phyloP scores from a whole-genome alignment of 2,113 vertebrate genomes.

The Tonatia bakeri region DNA sequence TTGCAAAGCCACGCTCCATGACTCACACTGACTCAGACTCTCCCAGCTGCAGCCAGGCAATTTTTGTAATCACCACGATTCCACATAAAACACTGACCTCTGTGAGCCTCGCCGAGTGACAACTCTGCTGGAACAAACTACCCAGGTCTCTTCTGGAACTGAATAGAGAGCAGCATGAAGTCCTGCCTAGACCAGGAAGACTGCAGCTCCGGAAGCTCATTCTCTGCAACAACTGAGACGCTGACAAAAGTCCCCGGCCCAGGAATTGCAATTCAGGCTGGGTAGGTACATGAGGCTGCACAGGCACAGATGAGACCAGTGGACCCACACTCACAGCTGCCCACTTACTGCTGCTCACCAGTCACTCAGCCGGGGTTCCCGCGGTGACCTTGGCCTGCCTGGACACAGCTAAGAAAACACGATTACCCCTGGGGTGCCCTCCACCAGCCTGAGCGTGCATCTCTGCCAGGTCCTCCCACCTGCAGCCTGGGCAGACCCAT shows the following conservation, averaged over 20 bases:
- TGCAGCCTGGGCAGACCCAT: not conserved
- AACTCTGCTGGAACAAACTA: not conserved
- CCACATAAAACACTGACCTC: not conserved
- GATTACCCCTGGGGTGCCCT: not conserved
- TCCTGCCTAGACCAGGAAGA: not conserved
- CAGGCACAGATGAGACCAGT: not conserved
- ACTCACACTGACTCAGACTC: not conserved
- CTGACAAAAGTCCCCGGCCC: not conserved
- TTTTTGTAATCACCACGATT: not conserved
- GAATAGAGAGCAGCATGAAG: not conserved
- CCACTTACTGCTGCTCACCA: not conserved
- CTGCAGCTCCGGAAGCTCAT: not conserved
- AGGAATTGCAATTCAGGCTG: not conserved
- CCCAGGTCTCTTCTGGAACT: not conserved
- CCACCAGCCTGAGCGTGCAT: not conserved
- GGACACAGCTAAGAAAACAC: not conserved
- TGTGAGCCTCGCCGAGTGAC: not conserved
- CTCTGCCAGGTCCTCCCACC: not conserved
- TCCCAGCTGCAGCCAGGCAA: not conserved
- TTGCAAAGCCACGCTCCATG: rapidly evolving
- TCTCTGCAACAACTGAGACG: not conserved
- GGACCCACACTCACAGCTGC: not conserved
- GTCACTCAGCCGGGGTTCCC: not conserved
- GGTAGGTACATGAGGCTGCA: not conserved
- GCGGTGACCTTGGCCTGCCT: not conserved